Base-by-base conservation (phyloP, 2,797 vertebrate genomes). In the Microchirus variegatus region DNA sequence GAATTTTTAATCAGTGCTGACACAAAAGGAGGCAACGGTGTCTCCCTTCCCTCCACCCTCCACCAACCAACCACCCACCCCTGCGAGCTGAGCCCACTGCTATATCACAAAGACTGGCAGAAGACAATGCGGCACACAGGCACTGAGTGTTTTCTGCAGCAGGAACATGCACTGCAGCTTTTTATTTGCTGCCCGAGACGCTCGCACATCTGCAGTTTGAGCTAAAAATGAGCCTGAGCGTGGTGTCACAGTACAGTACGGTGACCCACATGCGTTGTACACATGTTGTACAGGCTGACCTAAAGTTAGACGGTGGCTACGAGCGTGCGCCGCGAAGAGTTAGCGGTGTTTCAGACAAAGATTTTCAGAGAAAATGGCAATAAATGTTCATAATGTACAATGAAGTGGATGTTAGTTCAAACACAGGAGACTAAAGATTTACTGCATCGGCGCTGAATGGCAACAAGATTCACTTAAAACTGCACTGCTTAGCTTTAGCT, bases 131-230 rank as follows among this genome's bases (percentile, higher is more conserved):
- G n/a, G 73, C 67, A 74, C 41, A 62, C 70, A 59, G 57, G 50
- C 65, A 36, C 65, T 0, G 37, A 36, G 67, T 0, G 40, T 17
- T 63, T 63, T 73, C 75, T 70, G 78, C 76, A 77, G 78, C 41
- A 60, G 59, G 57, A 77, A 56, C 71, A 70, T 67, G 70, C 67
- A 75, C 66, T 84, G 75, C 82, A 84, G 77, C 53, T 75, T 71
- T 73, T 38, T 54, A 53, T 11, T 31, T 42, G 59, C 38, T 15
- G 59, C 40, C 67, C 54, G 64, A 46, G 18, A 76, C 53, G 63
- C 61, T 57, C n/a, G 18, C 70, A 17, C 47, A 65, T 56, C 69
- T 75, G 70, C 63, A 74, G 59, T 15, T 19, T 41, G 55, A 41
- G 49, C 61, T 9, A 31, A 43, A 41, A 10, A 55, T 49, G 2